phyloP scores from a whole-genome alignment of 2,113 vertebrate genomes.

The Lethenteron camtschaticum region DNA sequence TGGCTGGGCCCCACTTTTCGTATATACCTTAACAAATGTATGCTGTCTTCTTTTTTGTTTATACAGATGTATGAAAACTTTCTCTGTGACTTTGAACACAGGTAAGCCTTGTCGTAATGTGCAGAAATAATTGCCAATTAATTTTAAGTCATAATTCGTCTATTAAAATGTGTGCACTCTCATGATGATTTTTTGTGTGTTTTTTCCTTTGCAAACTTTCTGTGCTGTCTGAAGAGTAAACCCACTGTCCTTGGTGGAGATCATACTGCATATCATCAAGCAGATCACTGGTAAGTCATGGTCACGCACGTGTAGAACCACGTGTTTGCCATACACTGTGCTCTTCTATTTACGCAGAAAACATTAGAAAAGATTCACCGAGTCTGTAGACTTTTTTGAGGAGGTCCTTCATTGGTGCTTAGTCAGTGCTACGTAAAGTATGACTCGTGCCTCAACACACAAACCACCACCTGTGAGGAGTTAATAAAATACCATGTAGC shows the following conservation, averaged over 20 bases:
- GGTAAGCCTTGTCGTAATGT: constrained; percentile 30
- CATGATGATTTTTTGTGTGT: not conserved
- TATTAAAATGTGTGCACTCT: not conserved
- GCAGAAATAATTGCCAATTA: not conserved
- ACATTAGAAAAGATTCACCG: not conserved
- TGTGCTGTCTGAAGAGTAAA: constrained; percentile 47
- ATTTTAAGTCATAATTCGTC: not conserved
- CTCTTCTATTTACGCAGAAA: no score
- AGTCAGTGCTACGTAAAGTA: not conserved
- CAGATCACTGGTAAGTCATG: constrained; percentile 56
- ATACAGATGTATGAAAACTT: constrained; percentile 87
- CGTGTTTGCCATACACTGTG: not conserved
- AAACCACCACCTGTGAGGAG: not conserved
- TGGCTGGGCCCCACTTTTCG: no score
- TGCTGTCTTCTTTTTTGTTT: constrained; percentile 9
- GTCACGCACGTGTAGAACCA: not conserved
- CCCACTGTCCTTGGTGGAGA: constrained; percentile 78
- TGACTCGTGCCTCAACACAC: not conserved
- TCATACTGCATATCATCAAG: constrained; percentile 62
- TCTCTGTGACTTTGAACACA: constrained; percentile 88
- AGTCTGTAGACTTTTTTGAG: not conserved
- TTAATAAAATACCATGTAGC: no score
- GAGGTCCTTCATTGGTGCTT: not conserved
- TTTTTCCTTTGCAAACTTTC: no score
- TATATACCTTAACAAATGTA: no score